Base-by-base conservation (phyloP, 2,113 vertebrate genomes). In the Hippocampus barbouri region DNA sequence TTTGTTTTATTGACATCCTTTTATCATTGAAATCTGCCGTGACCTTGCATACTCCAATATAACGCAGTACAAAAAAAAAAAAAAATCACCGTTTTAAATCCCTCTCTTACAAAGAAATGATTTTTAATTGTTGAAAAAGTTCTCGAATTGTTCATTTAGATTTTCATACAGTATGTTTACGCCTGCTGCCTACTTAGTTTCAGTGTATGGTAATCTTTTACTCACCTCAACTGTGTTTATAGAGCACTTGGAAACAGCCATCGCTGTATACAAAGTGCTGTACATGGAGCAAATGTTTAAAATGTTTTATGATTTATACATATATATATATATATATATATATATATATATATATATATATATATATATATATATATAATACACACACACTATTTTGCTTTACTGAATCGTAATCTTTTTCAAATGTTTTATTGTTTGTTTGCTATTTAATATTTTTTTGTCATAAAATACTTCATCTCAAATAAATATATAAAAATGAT, bases 1-100 rank as follows among this genome's bases (percentile, higher is more conserved):
- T 77, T 83, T 82, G 60, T 83, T 81, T 77, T 69, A 72, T 69
- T 76, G 62, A 21, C 40, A 2, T 8, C 65, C 41, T 66, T 78
- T 80, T 80, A 27, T 79, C 25, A 59, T 77, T 81, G 21, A 85
- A 79, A 85, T 65, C 6, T 15, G 11, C 11, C 6, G 8, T 2
- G 20, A 41, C 38, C 4, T 23, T 45, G 40, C 21, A 45, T 18
- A 21, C 8, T 41, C 6, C 21, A 41, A 41, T 14, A n/a, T 41
- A 23, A 6, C 40, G 21, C 9, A 2, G 62, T n/a, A 64, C 23
- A 43, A 14, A 45, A 41, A 20, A 51, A 51, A 51, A 49, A 23
- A 67, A 15, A 43, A 38, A 40, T 40, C 1, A 11, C 5, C 11
- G 15, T 40, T 64, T 64, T 21, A 65, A 43, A 21, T 41, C 38